phyloP scores from a whole-genome alignment of 2,113 vertebrate genomes.

The Glaucomys volans region DNA sequence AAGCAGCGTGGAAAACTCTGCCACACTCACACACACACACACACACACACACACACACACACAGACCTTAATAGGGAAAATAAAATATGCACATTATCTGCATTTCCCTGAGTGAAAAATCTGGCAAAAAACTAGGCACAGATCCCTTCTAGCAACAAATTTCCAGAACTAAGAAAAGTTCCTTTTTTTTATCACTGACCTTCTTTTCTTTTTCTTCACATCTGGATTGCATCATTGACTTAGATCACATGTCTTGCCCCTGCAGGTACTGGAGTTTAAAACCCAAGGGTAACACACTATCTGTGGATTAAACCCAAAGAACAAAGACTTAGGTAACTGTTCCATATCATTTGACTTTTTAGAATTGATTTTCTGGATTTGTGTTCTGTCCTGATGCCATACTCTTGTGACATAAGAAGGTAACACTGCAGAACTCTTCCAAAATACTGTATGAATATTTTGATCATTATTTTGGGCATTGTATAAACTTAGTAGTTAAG shows the following conservation, averaged over 20 bases:
- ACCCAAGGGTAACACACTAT: neutral
- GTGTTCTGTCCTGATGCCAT: neutral
- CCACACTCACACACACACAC: neutral
- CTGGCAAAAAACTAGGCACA: neutral
- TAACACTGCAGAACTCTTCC: neutral
- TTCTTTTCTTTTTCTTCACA: neutral
- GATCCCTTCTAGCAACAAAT: neutral
- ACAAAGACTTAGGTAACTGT: neutral
- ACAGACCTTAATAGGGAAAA: neutral
- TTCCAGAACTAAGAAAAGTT: neutral
- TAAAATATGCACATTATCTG: neutral
- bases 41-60: neutral
- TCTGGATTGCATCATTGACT: neutral
- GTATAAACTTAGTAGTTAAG: conserved; percentile 2
- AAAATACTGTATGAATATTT: conserved; percentile 20
- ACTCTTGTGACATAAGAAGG: neutral
- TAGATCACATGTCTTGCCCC: neutral
- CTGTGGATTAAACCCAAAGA: neutral
- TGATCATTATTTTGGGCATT: conserved; percentile 16
- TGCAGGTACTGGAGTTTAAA: neutral
- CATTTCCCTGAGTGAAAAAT: neutral
- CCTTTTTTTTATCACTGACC: neutral
- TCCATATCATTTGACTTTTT: neutral
- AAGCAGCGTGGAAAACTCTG: neutral
- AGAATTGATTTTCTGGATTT: neutral